Evolutionary conservation across 1,140 invertebrate species (phyloP).

Genomic region (Pectinophora gossypiella): DNA sequence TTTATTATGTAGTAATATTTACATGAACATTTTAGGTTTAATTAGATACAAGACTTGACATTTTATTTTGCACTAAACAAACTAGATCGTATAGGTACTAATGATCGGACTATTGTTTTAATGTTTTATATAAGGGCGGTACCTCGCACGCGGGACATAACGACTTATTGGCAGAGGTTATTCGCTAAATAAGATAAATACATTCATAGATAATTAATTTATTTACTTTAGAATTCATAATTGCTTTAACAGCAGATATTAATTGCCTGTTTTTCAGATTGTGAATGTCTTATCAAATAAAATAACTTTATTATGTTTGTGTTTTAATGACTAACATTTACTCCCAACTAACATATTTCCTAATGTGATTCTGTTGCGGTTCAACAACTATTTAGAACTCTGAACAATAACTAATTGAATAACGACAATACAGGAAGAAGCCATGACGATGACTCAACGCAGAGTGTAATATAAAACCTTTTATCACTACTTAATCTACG

Average conservation of each 20-base stretch:
- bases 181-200: constrained; percentile 47
- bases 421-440: too few species aligned
- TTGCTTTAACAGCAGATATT: constrained; percentile 64
- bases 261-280: constrained; percentile 63
- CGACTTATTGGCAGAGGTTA: constrained; percentile 51
- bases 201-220: constrained; percentile 52
- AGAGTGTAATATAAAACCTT: too few species aligned
- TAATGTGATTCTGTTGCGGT: too few species aligned
- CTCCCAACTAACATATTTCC: too few species aligned
- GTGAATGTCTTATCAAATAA: constrained; percentile 70
- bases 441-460: too few species aligned
- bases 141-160: constrained; percentile 17
- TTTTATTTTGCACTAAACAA: constrained; percentile 41
- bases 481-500: too few species aligned
- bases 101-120: constrained; percentile 35
- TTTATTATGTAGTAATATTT: constrained; percentile 26
- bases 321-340: too few species aligned
- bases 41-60: constrained; percentile 40
- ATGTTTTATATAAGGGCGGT: constrained; percentile 24
- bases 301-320: constrained; percentile 53
- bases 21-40: constrained; percentile 43
- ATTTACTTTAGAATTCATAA: constrained; percentile 61
- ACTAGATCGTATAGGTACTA: constrained; percentile 40
- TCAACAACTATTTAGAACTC: too few species aligned
- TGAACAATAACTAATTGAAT: too few species aligned